A percentile compares a stretch with the other conserved stretches of the same genome.
Conservation (phyloP, 2,113 vertebrate genomes). For the Triplophysa siluroides region DNA sequence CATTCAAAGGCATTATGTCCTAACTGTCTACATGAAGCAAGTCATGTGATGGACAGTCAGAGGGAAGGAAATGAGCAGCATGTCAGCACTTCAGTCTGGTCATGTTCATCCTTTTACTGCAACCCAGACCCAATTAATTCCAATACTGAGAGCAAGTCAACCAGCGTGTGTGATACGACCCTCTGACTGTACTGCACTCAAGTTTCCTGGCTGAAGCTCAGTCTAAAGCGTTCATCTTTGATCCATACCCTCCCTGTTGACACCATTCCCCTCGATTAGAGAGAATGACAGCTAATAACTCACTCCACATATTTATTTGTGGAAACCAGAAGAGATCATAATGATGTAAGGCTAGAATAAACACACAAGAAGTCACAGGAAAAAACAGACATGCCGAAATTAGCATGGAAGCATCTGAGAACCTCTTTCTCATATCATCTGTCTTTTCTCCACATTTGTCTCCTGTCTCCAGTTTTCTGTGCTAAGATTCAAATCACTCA, state of each 20-base stretch:
- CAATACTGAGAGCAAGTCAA: conserved; percentile 27
- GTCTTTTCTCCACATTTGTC: too few species aligned
- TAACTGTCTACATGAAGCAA: conserved; percentile 2
- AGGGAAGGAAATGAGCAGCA: conserved; percentile 29
- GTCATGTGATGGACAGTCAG: conserved; percentile 15
- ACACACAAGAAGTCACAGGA: too few species aligned
- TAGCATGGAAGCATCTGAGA: too few species aligned
- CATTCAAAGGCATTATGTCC: neutral
- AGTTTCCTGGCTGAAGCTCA: conserved; percentile 5
- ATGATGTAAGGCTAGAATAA: conserved; percentile 17
- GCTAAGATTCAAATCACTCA: too few species aligned
- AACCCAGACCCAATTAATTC: conserved; percentile 40
- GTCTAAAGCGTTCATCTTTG: conserved; percentile 19
- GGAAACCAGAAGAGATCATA: neutral
- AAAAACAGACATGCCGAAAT: too few species aligned
- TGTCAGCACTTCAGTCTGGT: conserved; percentile 11
- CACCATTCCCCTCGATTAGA: conserved; percentile 18
- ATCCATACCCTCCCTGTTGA: conserved; percentile 20
- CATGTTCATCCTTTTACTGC: conserved; percentile 15
- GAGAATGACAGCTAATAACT: conserved; percentile 31
- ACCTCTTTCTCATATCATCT: too few species aligned
- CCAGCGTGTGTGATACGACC: conserved; percentile 35
- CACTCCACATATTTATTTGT: conserved; percentile 20
- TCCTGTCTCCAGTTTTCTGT: too few species aligned
- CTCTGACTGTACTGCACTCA: conserved; percentile 23